Conservation (phyloP, 2,888 invertebrate species). For the Noctua janthe region DNA sequence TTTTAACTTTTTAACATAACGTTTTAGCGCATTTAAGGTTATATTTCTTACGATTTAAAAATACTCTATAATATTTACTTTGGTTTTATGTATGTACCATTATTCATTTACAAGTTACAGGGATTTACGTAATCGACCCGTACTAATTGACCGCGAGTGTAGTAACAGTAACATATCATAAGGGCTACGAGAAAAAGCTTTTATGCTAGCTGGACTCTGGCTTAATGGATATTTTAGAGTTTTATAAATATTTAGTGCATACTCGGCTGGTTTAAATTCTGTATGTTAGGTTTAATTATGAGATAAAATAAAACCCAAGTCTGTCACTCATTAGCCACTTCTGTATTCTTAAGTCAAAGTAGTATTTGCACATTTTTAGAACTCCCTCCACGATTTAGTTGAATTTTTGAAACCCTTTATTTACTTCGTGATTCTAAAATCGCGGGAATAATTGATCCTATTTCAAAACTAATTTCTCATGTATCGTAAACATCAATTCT, state of each 20-base stretch:
- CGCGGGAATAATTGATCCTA: neutral
- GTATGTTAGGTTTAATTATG: neutral
- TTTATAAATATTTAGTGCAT: neutral
- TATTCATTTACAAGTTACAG: neutral
- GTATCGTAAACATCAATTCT: neutral
- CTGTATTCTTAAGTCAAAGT: neutral
- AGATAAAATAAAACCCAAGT: neutral
- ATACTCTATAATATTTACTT: neutral
- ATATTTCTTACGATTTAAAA: no score
- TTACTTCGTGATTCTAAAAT: neutral
- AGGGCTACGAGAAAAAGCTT: constrained; percentile 18
- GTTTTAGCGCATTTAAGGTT: no score
- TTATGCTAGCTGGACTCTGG: neutral
- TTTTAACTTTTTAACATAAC: no score
- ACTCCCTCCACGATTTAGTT: neutral
- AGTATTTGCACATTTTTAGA: neutral
- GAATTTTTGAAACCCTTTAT: neutral
- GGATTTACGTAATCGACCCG: neutral
- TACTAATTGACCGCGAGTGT: neutral
- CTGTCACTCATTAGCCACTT: neutral
- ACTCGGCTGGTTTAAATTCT: neutral
- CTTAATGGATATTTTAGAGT: constrained; percentile 3
- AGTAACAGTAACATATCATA: neutral
- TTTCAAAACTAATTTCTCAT: constrained; percentile 13
- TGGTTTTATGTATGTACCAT: neutral